A percentile compares a stretch with the other conserved stretches of the same genome.
phyloP scores from a whole-genome alignment of 2,888 invertebrate genomes.

The Meta bourneti region DNA sequence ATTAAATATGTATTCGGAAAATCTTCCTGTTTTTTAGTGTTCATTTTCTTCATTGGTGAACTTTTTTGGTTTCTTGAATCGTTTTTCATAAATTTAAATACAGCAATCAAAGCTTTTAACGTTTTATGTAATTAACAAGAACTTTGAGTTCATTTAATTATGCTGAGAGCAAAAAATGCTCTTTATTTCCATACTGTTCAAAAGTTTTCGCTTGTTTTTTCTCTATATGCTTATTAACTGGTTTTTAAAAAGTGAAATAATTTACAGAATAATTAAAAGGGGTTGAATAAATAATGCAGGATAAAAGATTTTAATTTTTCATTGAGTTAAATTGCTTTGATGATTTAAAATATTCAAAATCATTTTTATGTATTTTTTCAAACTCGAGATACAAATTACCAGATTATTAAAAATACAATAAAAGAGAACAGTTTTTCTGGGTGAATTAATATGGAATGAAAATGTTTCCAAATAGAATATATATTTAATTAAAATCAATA shows the following conservation, averaged over 20 bases:
- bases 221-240: background rate
- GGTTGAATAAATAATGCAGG: background rate
- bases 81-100: conserved; percentile 53
- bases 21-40: conserved; percentile 5
- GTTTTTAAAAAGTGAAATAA: background rate
- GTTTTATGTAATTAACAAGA: conserved; percentile 49
- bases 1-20: conserved; percentile 68
- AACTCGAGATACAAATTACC: background rate
- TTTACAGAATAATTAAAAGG: background rate
- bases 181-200: background rate
- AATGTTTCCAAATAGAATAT: background rate
- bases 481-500: background rate
- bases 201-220: background rate
- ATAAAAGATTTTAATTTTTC: background rate
- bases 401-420: background rate
- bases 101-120: conserved; percentile 52
- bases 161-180: background rate
- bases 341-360: background rate
- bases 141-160: conserved; percentile 23
- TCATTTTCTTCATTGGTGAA: background rate
- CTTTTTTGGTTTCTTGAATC: conserved; percentile 2
- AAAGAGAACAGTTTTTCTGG: background rate
- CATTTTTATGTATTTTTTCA: background rate
- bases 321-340: background rate
- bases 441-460: background rate